Percentiles rank a stretch among this genome's conserved stretches.
Conservation (phyloP, 2,113 vertebrate species). For the Colinus virginianus region DNA sequence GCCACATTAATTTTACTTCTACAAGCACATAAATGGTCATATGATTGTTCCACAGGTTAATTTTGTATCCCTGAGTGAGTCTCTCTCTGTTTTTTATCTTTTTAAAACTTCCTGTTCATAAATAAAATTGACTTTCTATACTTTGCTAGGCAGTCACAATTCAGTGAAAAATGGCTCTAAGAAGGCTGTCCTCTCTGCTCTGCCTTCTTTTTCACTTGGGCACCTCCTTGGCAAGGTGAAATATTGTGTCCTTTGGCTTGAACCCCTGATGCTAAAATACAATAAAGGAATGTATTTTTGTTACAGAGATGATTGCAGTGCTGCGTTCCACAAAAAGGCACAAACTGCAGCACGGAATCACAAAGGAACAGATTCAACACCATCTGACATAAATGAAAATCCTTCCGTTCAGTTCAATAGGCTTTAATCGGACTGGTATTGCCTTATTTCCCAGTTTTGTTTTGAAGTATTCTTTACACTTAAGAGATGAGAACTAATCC, state of each 20-base stretch:
- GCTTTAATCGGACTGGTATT: neutral
- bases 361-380: neutral
- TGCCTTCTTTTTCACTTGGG: neutral
- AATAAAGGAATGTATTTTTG: neutral
- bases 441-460: slow-evolving; percentile 19
- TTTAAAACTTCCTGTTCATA: slow-evolving; percentile 10
- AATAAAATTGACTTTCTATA: neutral
- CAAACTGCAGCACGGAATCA: neutral
- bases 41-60: slow-evolving; percentile 14
- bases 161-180: neutral
- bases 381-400: neutral
- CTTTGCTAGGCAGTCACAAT: neutral
- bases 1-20: slow-evolving; percentile 27
- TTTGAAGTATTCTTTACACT: slow-evolving; percentile 22
- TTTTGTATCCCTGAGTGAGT: neutral
- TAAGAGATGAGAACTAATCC: neutral
- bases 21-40: neutral
- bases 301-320: neutral
- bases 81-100: neutral
- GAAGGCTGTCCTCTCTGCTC: neutral
- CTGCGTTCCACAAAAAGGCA: neutral
- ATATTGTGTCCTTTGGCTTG: neutral
- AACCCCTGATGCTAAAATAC: neutral
- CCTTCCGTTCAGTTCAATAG: neutral
- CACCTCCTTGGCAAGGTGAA: neutral